phyloP scores from a whole-genome alignment of 2,888 invertebrate species.

The Lamproptera curius region DNA sequence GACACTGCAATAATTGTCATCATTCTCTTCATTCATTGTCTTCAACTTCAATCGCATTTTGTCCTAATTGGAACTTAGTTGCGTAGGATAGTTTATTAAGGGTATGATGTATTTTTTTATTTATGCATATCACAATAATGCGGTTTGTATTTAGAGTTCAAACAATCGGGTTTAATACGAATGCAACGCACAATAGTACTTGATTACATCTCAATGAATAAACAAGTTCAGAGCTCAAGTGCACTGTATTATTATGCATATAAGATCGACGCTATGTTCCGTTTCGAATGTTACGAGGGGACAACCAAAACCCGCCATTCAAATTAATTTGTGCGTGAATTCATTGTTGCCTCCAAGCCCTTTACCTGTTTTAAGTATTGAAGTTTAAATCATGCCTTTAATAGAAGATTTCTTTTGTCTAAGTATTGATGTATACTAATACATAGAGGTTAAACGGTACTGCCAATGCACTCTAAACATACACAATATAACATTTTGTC shows the following conservation, averaged over 20 bases:
- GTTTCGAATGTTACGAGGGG: constrained; percentile 1
- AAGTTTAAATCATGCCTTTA: constrained; percentile 12
- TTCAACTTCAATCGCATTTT: constrained; percentile 4
- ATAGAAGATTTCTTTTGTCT: constrained; percentile 38
- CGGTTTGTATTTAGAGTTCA: no score
- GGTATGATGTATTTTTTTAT: no score
- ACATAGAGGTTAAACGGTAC: no score
- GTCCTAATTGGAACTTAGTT: neutral
- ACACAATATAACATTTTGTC: no score
- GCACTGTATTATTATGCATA: constrained; percentile 44
- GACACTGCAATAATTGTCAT: constrained; percentile 13
- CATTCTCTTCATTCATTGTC: constrained; percentile 7
- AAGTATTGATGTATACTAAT: no score
- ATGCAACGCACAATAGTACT: constrained; percentile 40
- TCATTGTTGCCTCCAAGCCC: constrained; percentile 15
- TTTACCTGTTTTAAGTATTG: constrained; percentile 13
- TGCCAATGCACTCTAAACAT: no score
- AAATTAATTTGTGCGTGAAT: constrained; percentile 20
- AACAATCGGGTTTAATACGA: no score
- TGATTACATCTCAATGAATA: constrained; percentile 48
- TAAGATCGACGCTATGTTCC: constrained; percentile 15
- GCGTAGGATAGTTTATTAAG: no score
- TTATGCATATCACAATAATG: no score
- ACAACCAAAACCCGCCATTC: constrained; percentile 12
- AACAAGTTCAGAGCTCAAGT: constrained; percentile 42